Conservation (phyloP, 1,140 invertebrate genomes). For the Charaxes varanes region DNA sequence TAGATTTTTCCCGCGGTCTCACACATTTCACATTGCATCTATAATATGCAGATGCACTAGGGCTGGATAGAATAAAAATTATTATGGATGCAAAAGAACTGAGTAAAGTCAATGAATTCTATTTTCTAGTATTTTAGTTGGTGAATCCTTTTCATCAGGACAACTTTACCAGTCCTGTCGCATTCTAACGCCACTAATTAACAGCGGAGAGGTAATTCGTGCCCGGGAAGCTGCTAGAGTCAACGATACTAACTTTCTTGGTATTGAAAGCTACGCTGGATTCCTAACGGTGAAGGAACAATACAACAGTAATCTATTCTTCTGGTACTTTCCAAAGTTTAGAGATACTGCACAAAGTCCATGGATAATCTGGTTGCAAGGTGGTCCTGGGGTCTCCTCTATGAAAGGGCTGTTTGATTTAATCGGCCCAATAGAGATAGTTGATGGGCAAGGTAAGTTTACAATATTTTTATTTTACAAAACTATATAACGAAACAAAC, state of each 20-base stretch:
- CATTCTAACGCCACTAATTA: slow-evolving; percentile 30
- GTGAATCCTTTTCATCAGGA: no score
- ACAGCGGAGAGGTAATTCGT: slow-evolving; percentile 26
- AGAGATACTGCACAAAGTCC: slow-evolving; percentile 74
- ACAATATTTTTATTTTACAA: no score
- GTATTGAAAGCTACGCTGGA: slow-evolving; percentile 43
- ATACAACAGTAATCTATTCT: slow-evolving; percentile 87
- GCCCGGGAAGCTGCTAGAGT: slow-evolving; percentile 37
- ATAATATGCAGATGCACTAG: no score
- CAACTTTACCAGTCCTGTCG: background rate
- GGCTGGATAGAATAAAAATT: no score
- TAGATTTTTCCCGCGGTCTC: no score
- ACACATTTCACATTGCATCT: no score
- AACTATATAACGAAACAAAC: no score
- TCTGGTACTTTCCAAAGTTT: slow-evolving; percentile 89
- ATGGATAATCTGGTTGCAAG: slow-evolving; percentile 89
- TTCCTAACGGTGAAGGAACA: slow-evolving; percentile 76
- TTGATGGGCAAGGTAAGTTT: slow-evolving; percentile 3
- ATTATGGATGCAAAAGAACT: no score
- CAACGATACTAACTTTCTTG: slow-evolving; percentile 31
- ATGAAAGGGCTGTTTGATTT: slow-evolving; percentile 82
- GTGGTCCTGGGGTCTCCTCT: slow-evolving; percentile 79
- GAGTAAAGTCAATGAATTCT: no score
- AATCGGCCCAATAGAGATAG: slow-evolving; percentile 71
- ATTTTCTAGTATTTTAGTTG: no score